Conservation (phyloP, 2,888 invertebrate species). For the Drosophila kambysellisi region DNA sequence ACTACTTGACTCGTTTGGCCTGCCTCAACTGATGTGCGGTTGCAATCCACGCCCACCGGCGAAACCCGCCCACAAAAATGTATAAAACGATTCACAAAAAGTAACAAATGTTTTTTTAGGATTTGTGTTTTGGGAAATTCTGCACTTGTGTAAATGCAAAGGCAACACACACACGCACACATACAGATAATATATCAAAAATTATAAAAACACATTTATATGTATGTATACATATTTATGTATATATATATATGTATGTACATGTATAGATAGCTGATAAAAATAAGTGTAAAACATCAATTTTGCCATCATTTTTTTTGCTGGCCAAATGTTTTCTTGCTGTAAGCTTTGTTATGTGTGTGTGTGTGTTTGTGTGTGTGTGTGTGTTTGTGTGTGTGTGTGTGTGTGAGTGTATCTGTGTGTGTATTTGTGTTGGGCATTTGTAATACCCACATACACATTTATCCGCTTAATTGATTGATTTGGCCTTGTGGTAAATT, state of each 20-base stretch:
- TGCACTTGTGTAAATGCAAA: constrained; percentile 83
- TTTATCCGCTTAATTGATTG: constrained; percentile 44
- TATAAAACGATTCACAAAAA: constrained; percentile 66
- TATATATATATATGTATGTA: background rate
- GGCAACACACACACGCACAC: constrained; percentile 40
- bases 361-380: constrained; percentile 4
- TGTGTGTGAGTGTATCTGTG: background rate
- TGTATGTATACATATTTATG: too few species aligned
- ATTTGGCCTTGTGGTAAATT: constrained; percentile 39
- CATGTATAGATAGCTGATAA: constrained; percentile 27
- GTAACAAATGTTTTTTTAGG: constrained; percentile 81
- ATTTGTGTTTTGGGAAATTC: constrained; percentile 83
- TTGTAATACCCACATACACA: background rate
- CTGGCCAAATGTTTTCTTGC: constrained; percentile 11
- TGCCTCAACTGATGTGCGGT: constrained; percentile 61
- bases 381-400: constrained; percentile 2
- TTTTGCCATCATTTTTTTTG: constrained; percentile 42
- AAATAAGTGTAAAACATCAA: constrained; percentile 49
- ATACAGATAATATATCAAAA: constrained; percentile 42
- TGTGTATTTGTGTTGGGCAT: background rate
- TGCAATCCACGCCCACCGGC: constrained; percentile 21
- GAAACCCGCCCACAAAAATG: constrained; percentile 37
- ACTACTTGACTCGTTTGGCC: constrained; percentile 48
- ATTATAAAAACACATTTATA: constrained; percentile 48
- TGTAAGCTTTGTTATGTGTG: background rate